Conservation (phyloP, 2,888 invertebrate genomes). For the Micropterix aruncella region DNA sequence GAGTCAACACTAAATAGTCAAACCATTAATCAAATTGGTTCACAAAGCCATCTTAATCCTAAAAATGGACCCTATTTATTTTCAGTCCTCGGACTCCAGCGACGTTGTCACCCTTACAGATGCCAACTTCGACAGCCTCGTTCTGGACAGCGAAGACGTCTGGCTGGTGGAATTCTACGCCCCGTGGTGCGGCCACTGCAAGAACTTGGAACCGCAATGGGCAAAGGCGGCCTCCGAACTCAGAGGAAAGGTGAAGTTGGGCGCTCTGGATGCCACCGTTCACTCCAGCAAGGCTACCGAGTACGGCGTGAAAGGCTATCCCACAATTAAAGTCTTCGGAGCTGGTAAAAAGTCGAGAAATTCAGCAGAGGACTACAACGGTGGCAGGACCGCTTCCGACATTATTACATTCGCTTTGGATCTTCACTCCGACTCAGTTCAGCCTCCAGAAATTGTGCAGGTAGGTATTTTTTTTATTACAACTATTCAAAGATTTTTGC, state of each 20-base stretch:
- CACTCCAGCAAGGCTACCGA: conserved; percentile 69
- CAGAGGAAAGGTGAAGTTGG: conserved; percentile 92
- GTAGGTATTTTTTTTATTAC: conserved; percentile 28
- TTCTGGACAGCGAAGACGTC: conserved; percentile 84
- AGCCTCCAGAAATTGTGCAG: conserved; percentile 80
- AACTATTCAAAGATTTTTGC: too few relatives aligned
- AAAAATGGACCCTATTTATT: too few relatives aligned
- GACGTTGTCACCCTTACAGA: conserved; percentile 89
- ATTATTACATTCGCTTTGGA: conserved; percentile 85
- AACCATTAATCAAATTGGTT: too few relatives aligned
- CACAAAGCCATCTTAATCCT: too few relatives aligned
- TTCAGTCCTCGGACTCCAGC: conserved; percentile 18
- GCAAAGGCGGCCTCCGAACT: conserved; percentile 86
- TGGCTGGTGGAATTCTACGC: conserved; percentile 99
- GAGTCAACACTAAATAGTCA: too few relatives aligned
- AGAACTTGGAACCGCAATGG: conserved; percentile 94
- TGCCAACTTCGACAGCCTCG: conserved; percentile 84
- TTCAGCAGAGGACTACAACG: conserved; percentile 75
- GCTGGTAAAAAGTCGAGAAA: conserved; percentile 56
- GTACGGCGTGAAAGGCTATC: conserved; percentile 87
- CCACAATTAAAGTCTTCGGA: conserved; percentile 88
- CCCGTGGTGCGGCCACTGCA: conserved; percentile 95
- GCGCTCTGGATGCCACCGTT: conserved; percentile 91
- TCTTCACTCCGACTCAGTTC: conserved; percentile 73
- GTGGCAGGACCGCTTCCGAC: conserved; percentile 79